Percentiles rank a stretch among this genome's conserved stretches.
These are phyloP conservation scores for Caenorhabditis drosophilae DNA, from an alignment of 2,888 invertebrate genomes.

Conservation along the genomic window DNA sequence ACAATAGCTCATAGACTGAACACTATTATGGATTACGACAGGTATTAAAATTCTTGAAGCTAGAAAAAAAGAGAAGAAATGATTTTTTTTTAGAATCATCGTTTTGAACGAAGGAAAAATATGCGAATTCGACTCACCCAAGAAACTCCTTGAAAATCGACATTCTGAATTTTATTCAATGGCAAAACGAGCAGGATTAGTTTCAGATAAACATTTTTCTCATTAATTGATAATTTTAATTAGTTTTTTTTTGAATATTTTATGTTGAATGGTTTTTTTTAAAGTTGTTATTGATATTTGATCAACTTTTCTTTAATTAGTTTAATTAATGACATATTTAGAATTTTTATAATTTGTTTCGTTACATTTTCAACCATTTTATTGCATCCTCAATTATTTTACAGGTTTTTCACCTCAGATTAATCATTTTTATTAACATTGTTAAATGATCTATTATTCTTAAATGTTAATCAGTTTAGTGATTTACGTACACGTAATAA, in stretches of 20 bases:
- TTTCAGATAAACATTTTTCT: constrained; percentile 1
- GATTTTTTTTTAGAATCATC: constrained; percentile 68
- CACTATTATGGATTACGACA: constrained; percentile 86
- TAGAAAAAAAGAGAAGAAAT: constrained; percentile 62
- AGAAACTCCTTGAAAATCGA: constrained; percentile 66
- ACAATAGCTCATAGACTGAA: constrained; percentile 91
- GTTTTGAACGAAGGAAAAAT: constrained; percentile 71
- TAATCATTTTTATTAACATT: too few relatives aligned
- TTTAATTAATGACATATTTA: too few relatives aligned
- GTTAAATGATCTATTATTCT: too few relatives aligned
- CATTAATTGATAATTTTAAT: neutral
- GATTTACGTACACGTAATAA: constrained; percentile 29
- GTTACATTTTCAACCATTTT: too few relatives aligned
- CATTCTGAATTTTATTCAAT: constrained; percentile 69
- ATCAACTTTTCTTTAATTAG: too few relatives aligned
- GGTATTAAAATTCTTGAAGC: constrained; percentile 23
- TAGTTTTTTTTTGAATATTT: neutral
- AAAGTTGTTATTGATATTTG: too few relatives aligned
- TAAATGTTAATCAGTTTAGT: too few relatives aligned
- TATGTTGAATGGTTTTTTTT: too few relatives aligned
- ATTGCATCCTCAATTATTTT: constrained; percentile 3
- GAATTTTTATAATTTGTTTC: too few relatives aligned
- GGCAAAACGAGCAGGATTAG: constrained; percentile 69
- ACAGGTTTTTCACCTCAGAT: too few relatives aligned
- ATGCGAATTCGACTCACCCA: constrained; percentile 70